Percentiles rank a stretch among this genome's conserved stretches.
Conservation (phyloP, 2,113 vertebrate genomes). For the Hydrochoerus hydrochaeris region DNA sequence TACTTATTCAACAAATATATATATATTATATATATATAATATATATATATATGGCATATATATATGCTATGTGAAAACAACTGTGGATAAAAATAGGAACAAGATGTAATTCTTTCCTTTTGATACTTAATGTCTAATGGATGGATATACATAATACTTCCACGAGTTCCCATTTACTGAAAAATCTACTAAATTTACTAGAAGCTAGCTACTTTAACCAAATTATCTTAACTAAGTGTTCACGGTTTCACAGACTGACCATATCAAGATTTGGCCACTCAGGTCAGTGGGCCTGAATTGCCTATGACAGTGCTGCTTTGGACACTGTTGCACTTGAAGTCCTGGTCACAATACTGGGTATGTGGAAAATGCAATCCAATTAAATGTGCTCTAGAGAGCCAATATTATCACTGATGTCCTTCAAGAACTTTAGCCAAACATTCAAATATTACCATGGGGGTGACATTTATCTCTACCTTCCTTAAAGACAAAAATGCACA, state of each 20-base stretch:
- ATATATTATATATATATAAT: too few species aligned
- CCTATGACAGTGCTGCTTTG: neutral
- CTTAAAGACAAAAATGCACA: neutral
- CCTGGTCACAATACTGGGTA: fast-evolving
- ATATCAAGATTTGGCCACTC: neutral
- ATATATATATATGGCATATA: too few species aligned
- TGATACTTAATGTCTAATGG: neutral
- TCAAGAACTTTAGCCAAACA: neutral
- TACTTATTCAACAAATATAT: neutral
- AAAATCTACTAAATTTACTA: neutral
- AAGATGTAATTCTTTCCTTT: neutral
- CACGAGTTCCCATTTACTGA: neutral
- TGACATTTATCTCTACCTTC: neutral
- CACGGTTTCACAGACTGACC: neutral
- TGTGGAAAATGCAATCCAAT: fast-evolving
- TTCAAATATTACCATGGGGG: fast-evolving
- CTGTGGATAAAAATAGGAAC: neutral
- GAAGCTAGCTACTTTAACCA: neutral
- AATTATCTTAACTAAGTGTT: neutral
- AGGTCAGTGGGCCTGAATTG: too few species aligned
- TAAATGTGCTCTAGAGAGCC: neutral
- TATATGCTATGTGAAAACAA: neutral
- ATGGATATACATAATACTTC: neutral
- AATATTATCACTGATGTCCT: neutral
- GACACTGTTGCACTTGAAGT: too few species aligned